Percentiles rank a stretch among this genome's conserved stretches.
Conservation (phyloP, 2,113 vertebrate genomes). For the Pogonocichla stellata region DNA sequence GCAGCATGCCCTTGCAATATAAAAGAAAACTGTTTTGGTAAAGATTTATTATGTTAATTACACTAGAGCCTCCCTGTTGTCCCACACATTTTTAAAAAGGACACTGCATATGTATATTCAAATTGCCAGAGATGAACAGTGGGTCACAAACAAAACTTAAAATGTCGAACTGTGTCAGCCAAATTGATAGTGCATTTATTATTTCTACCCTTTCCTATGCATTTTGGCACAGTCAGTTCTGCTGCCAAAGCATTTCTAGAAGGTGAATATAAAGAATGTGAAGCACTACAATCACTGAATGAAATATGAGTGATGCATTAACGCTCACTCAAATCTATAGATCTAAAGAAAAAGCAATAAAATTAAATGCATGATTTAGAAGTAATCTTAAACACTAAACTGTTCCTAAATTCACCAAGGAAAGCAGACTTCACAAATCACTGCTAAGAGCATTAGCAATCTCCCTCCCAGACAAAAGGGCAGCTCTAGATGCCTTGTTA, state of each 20-base stretch:
- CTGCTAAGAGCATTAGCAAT: neutral
- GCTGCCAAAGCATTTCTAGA: conserved; percentile 30
- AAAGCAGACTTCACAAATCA: conserved; percentile 12
- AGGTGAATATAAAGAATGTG: conserved; percentile 17
- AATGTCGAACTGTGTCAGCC: neutral
- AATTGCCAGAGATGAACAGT: neutral
- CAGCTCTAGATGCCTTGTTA: neutral
- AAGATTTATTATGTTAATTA: neutral
- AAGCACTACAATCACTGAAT: conserved; percentile 7
- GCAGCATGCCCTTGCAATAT: neutral
- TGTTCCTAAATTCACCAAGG: conserved; percentile 20
- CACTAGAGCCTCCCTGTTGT: neutral
- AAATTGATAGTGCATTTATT: neutral
- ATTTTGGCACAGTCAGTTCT: neutral
- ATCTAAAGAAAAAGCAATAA: conserved; percentile 39
- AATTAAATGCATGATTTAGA: conserved; percentile 29
- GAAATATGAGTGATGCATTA: neutral
- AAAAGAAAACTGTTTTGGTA: neutral
- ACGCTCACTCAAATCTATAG: neutral
- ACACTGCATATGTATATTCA: neutral
- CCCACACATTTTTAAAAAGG: neutral
- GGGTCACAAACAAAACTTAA: conserved; percentile 28
- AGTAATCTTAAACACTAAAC: conserved; percentile 18
- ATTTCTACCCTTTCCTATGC: neutral
- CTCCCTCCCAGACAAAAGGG: conserved; percentile 27